Evolutionary conservation across 2,888 invertebrate species (phyloP).

Genomic region (Philonicus albiceps): DNA sequence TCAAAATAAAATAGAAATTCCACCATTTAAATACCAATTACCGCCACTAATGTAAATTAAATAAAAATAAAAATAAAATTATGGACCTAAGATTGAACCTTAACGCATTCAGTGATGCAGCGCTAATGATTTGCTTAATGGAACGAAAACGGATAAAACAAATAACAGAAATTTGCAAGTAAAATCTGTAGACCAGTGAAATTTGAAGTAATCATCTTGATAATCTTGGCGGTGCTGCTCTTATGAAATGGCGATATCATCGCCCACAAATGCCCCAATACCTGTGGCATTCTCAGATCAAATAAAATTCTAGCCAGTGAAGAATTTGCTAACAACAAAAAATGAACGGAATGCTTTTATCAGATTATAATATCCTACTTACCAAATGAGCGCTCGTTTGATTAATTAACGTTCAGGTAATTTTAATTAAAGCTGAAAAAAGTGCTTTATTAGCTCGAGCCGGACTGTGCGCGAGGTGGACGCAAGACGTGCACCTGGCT

Average conservation of each 20-base stretch:
- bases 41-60: neutral
- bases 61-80: neutral
- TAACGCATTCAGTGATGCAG: neutral
- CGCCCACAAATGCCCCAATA: neutral
- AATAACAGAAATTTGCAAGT: neutral
- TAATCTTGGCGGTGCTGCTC: neutral
- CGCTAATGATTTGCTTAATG: neutral
- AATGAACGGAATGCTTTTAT: neutral
- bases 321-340: neutral
- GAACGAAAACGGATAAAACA: neutral
- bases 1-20: neutral
- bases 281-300: neutral
- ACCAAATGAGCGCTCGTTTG: neutral
- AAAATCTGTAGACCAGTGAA: neutral
- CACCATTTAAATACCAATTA: neutral
- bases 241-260: neutral
- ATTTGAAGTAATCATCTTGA: neutral
- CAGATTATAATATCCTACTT: conserved; percentile 8
- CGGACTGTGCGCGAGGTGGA: too few species aligned
- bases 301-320: neutral
- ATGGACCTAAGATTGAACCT: neutral
- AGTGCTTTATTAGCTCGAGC: neutral
- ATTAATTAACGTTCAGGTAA: neutral
- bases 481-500: neutral
- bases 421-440: conserved; percentile 1